These are phyloP conservation scores for Procavia capensis DNA, from an alignment of 2,113 vertebrate species.

Conservation along the genomic window DNA sequence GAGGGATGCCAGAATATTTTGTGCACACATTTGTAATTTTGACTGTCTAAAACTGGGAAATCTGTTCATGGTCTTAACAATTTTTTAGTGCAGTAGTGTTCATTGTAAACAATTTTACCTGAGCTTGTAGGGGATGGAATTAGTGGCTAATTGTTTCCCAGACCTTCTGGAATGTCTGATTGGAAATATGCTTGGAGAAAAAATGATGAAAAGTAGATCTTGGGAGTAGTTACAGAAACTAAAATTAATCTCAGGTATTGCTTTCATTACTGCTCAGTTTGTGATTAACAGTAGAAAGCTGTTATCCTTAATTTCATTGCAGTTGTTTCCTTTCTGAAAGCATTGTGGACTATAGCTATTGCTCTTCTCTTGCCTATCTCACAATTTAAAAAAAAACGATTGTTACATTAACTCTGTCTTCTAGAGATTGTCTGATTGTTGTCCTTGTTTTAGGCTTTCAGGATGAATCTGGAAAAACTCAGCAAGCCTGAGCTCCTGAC, in stretches of 20 bases:
- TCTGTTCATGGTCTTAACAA: not conserved
- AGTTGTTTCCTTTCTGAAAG: not conserved
- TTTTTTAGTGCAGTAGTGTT: not conserved
- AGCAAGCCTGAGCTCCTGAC: slow-evolving; percentile 96
- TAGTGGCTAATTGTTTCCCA: not conserved
- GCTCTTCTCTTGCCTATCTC: not conserved
- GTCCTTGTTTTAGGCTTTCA: slow-evolving; percentile 89
- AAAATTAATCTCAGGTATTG: slow-evolving; percentile 57
- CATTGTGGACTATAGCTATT: not conserved
- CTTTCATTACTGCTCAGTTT: slow-evolving; percentile 38
- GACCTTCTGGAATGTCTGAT: not conserved
- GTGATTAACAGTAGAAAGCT: slow-evolving; percentile 13
- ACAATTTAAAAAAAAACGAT: too few relatives aligned
- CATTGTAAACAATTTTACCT: not conserved
- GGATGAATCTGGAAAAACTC: slow-evolving; percentile 97
- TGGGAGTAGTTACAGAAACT: slow-evolving; percentile 13
- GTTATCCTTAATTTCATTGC: slow-evolving; percentile 31
- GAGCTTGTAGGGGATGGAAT: slow-evolving; percentile 25
- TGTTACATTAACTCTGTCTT: slow-evolving; percentile 16
- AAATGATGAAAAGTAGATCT: slow-evolving; percentile 69
- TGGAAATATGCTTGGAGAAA: slow-evolving; percentile 46
- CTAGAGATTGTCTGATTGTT: slow-evolving; percentile 18
- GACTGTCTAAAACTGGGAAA: slow-evolving; percentile 10
- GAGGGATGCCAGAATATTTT: slow-evolving; percentile 22
- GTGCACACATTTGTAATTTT: not conserved